Evolutionary conservation across 2,888 invertebrate genomes (phyloP), one percentile per base, ranked within the genome.

Genomic region (Elmis aenea): DNA sequence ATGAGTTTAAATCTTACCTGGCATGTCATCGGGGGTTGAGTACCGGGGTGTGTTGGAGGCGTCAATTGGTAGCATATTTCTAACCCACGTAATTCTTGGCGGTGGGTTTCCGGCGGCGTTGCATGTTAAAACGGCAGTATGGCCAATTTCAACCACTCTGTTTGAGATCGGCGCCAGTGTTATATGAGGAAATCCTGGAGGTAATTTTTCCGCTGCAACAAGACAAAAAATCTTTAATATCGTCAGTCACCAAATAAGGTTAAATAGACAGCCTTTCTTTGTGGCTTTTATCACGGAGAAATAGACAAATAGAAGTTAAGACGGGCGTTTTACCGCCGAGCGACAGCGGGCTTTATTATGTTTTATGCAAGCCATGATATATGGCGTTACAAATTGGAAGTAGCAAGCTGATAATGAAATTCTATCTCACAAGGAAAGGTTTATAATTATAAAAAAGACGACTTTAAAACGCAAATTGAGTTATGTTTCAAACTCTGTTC

Each of bases 81-180:
- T 86, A 50, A 96, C 80, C 97, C 97, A 99, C 50, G 86, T 81
- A 57, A 96, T 86, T 55, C 76, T 77, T 6, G 86, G 85, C 16
- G 83, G 70, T 2, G 92, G 93, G 59, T 76, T 84, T 33, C 95
- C 96, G 24, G 77, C 78, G 20, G 93, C 95, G 45, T 85, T 79
- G 70, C 97, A 99, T 24, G 83, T 82, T 57, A 99, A 79, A 13
- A 89, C 79, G 8, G 94, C 87, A 25, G 84, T 89, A 69, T 92
- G 89, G 10, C 93, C 94, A 50, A 91, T 92, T 71, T 99, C 97
- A 31, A 96, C 95, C 33, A 94, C 95, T 73, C 93, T 90, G 45
- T 92, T 90, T 38, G 92, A 85, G 43, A 81, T 81, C 1, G 96
- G 94, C 23, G 89, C 85, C 55, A 87, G 83, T 20, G 83, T 82